A percentile compares a stretch with the other conserved stretches of the same genome.
phyloP scores from a whole-genome alignment of 1,140 invertebrate species.

The Hypothenemus hampei region DNA sequence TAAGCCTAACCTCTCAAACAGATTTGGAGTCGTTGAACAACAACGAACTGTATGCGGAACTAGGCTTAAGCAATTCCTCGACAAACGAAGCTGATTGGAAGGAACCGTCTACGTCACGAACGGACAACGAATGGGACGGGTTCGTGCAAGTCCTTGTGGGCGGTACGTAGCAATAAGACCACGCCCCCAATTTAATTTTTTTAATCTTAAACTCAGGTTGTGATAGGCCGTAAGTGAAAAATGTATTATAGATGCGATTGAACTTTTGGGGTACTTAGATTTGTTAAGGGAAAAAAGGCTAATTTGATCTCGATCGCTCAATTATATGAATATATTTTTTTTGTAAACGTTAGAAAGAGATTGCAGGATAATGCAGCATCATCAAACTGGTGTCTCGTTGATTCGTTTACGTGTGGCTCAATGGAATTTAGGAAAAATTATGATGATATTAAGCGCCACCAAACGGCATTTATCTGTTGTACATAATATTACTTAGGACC shows the following conservation, averaged over 20 bases:
- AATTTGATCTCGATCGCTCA: conserved; percentile 41
- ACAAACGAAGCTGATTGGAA: conserved; percentile 35
- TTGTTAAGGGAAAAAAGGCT: conserved; percentile 10
- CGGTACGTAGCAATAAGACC: conserved; percentile 42
- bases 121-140: conserved; percentile 44
- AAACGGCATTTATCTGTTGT: conserved; percentile 1
- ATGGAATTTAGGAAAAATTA: neutral
- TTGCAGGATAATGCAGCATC: too few species aligned
- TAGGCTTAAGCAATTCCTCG: conserved; percentile 39
- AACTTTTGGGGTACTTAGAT: conserved; percentile 36
- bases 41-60: conserved; percentile 59
- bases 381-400: too few species aligned
- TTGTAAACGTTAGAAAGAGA: too few species aligned
- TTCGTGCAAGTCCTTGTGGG: conserved; percentile 46
- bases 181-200: conserved; percentile 6
- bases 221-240: conserved; percentile 40
- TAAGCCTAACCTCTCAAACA: conserved; percentile 77
- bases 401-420: neutral
- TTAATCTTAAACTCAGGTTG: conserved; percentile 41
- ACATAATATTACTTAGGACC: neutral
- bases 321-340: too few species aligned
- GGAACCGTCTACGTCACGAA: conserved; percentile 36
- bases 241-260: conserved; percentile 26
- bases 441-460: neutral
- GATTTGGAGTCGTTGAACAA: conserved; percentile 79